Evolutionary conservation across 2,113 vertebrate species (phyloP).

Genomic region (Physeter macrocephalus): DNA sequence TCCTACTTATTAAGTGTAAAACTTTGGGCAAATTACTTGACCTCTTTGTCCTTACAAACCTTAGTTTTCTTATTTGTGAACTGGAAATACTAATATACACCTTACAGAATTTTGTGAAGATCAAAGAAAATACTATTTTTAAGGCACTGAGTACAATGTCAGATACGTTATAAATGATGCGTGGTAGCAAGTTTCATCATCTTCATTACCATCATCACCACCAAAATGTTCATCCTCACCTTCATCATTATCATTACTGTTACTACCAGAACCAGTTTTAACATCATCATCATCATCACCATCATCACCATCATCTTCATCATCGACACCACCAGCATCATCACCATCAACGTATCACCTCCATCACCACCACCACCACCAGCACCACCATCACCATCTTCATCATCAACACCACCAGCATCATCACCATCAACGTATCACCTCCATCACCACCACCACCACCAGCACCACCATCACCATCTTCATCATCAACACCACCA

Average conservation of each 20-base stretch:
- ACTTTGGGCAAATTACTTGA: not conserved
- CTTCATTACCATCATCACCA: not conserved
- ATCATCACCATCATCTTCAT: not conserved
- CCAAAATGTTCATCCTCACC: too few species aligned
- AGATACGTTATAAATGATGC: too few species aligned
- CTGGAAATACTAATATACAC: not conserved
- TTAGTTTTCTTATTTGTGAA: not conserved
- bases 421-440: not conserved
- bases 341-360: too few species aligned
- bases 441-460: too few species aligned
- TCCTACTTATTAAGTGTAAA: not conserved
- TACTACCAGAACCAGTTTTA: not conserved
- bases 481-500: too few species aligned
- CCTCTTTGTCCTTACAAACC: not conserved
- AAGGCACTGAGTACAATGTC: not conserved
- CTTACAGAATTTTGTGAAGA: not conserved
- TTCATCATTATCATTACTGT: too few species aligned
- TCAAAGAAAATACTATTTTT: not conserved
- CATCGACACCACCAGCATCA: too few species aligned
- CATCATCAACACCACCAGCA: not conserved
- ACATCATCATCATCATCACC: too few species aligned
- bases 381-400: too few species aligned
- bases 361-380: not conserved
- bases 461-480: accelerated
- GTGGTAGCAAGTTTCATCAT: not conserved